Evolutionary conservation across 2,797 vertebrate species (phyloP), one percentile per base, ranked within the genome.

Genomic region (Sylvia borin): DNA sequence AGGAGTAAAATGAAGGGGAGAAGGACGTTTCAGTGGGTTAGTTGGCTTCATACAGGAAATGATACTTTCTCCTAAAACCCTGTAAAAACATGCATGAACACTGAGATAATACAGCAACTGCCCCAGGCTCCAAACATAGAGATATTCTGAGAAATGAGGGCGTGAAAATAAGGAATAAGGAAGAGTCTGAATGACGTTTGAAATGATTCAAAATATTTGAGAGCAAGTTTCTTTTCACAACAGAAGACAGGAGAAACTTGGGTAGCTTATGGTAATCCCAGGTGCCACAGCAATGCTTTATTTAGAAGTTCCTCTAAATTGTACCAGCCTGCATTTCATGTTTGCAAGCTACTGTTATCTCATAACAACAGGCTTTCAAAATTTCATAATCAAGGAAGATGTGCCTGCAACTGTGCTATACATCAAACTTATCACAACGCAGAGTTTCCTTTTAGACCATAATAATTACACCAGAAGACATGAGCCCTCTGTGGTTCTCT

Each of bases 21-120:
- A 74, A 81, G 67, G 62, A 53, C 2, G 17, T 89, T 95, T 84
- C 55, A 87, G 13, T 43, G 65, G 73, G 92, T 92, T 93, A 92
- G 93, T 96, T 36, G 18, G 85, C 64, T 93, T 86, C 47, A 18
- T 70, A 87, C 48, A 77, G 95, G 95, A 93, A 90, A 96, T 93
- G 93, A 95, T 96, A 88, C 88, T 96, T 97, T 97, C 96, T 97
- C 96, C 96, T 92, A 82, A 90, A 93, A 64, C 21, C 79, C 74
- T 61, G 48, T 54, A 67, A 82, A 80, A 85, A 82, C 83, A 86
- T 87, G 64, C 90, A 92, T 15, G 32, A 66, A 73, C 43, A 24
- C 5, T 76, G 53, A 94, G 83, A 64, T 42, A 78, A 90, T 4
- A 32, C 16, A 85, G 43, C 58, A 92, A 68, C 47, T 73, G 70